Conservation (phyloP, 2,113 vertebrate genomes). For the Ameiurus melas region DNA sequence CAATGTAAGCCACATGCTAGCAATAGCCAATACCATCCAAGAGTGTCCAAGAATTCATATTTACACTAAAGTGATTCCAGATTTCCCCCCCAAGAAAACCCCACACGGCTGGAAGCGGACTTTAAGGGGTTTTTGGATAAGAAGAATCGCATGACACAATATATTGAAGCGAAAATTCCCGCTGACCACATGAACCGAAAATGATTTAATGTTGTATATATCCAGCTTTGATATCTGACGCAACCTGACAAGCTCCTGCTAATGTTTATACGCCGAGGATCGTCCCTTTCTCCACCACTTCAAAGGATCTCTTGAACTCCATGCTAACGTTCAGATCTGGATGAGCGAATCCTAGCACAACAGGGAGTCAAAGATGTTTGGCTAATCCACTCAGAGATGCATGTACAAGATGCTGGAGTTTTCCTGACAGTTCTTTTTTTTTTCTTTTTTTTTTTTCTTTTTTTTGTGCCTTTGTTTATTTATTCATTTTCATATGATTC, state of each 20-base stretch:
- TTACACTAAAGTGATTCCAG: constrained; percentile 15
- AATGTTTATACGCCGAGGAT: constrained; percentile 22
- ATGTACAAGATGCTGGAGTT: neutral
- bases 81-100: constrained; percentile 1
- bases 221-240: neutral
- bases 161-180: neutral
- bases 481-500: too few relatives aligned
- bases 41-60: neutral
- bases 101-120: neutral
- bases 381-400: neutral
- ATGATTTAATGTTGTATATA: neutral
- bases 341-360: constrained; percentile 19
- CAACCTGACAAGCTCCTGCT: neutral
- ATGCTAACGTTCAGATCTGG: neutral
- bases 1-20: constrained; percentile 16
- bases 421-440: neutral
- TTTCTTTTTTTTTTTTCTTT: too few relatives aligned
- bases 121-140: neutral
- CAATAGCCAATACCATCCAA: neutral
- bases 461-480: too few relatives aligned
- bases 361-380: neutral
- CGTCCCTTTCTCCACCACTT: neutral
- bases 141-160: neutral
- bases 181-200: neutral
- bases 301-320: constrained; percentile 8